A percentile compares a stretch with the other conserved stretches of the same genome.
phyloP scores from a whole-genome alignment of 2,113 vertebrate species.

The Aspidoscelis tigris region DNA sequence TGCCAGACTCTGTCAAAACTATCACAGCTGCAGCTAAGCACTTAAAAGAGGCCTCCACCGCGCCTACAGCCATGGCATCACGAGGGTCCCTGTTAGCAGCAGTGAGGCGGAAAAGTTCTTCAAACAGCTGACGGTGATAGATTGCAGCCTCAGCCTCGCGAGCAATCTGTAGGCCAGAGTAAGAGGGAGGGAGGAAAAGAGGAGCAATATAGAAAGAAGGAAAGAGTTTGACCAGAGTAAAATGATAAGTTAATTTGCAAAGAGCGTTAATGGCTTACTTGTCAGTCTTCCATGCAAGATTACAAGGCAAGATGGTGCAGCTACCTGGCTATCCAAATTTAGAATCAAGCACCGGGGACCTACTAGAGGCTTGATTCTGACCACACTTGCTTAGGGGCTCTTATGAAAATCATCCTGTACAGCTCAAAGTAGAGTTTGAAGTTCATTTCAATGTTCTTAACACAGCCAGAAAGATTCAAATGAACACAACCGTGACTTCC shows the following conservation, averaged over 20 bases:
- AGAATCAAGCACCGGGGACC: neutral
- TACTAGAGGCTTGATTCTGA: neutral
- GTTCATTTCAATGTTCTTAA: neutral
- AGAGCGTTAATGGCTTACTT: slow-evolving; percentile 55
- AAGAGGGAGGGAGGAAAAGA: slow-evolving; percentile 56
- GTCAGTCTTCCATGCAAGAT: slow-evolving; percentile 49
- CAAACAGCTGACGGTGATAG: slow-evolving; percentile 82
- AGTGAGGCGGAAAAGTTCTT: slow-evolving; percentile 80
- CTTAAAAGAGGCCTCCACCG: slow-evolving; percentile 98
- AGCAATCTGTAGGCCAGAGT: slow-evolving; percentile 81
- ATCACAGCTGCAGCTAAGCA: slow-evolving; percentile 92
- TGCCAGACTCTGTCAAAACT: slow-evolving; percentile 98
- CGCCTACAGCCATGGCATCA: slow-evolving; percentile 94
- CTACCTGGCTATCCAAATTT: slow-evolving; percentile 29
- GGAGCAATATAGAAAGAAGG: slow-evolving; percentile 60
- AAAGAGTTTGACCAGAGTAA: slow-evolving; percentile 67
- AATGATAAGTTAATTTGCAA: slow-evolving; percentile 32
- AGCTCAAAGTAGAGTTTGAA: neutral
- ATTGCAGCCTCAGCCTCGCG: slow-evolving; percentile 76
- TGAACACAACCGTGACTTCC: neutral
- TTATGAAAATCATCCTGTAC: accelerated
- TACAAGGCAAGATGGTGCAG: slow-evolving; percentile 41
- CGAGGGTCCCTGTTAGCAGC: slow-evolving; percentile 84
- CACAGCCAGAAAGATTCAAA: neutral
- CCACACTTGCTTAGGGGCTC: neutral